Evolutionary conservation across 2,797 vertebrate genomes (phyloP), one percentile per base, ranked within the genome.

Genomic region (Anisognathus igniventris): DNA sequence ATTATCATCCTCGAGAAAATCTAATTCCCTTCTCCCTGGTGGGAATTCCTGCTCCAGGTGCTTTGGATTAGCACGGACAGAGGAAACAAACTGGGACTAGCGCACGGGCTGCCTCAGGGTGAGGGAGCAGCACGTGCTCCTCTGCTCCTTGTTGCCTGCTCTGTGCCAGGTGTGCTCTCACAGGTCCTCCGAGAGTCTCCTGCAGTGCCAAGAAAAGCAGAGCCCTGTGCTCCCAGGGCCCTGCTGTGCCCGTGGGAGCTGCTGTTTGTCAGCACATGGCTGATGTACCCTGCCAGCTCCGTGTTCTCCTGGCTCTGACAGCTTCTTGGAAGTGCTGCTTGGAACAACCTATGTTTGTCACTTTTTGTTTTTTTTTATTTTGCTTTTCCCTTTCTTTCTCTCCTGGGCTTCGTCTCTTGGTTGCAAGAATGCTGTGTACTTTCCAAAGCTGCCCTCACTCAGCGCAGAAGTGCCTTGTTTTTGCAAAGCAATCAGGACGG

Each of bases 351-450:
- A 9, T 77, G 78, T 84, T 88, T 92, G 54, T 64, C 8, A 21
- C 10, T 50, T 50, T 48, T 27, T 27, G 8, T 11, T 9, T 21
- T 9, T 21, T 40, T 17, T 9, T 9, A 8, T 10, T 17, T 8
- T 2, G 1, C 3, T 21, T 45, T 54, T 21, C 2, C 21, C 22
- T 27, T 27, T 6, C 28, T 22, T 66, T 74, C 22, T 76, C 67
- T 81, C 88, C 71, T 42, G 86, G 83, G 81, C 33, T 96, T 82
- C 12, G 35, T 91, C 82, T 96, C 66, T 86, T 44, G 14, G 50
- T 92, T 91, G 86, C 92, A 89, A 85, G 73, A 93, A 93, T 91
- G 71, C 65, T 2, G 3, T 68, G 87, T 88, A 68, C 92, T 92
- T 94, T 93, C 90, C 92, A 76, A 88, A 95, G 70, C 58, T 13